Evolutionary conservation across 2,797 vertebrate species (phyloP).

Genomic region (Nannoperca australis): DNA sequence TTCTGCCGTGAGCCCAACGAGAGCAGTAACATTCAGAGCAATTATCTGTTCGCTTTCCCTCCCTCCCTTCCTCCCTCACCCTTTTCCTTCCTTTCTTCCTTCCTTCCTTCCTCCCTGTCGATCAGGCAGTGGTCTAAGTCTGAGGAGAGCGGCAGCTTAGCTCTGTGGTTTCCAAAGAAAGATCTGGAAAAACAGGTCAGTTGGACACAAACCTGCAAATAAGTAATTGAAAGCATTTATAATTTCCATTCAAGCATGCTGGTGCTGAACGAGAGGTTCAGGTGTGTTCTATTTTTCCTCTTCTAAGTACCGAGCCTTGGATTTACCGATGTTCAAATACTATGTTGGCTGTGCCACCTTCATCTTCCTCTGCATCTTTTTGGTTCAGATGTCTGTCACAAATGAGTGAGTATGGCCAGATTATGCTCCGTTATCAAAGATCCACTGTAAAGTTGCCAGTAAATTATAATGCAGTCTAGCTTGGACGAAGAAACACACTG

Average conservation of each 20-base stretch:
- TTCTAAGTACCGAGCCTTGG: conserved; percentile 92
- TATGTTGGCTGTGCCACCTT: conserved; percentile 91
- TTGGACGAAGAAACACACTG: neutral
- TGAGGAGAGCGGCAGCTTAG: conserved; percentile 89
- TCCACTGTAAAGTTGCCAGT: neutral
- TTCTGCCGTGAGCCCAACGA: neutral
- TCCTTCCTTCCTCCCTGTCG: conserved; percentile 15
- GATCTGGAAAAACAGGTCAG: conserved; percentile 93
- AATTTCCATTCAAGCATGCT: conserved; percentile 7
- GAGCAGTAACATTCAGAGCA: neutral
- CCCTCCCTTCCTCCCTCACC: no score
- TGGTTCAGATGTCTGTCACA: conserved; percentile 91
- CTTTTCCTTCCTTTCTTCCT: neutral
- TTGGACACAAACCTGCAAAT: conserved; percentile 18
- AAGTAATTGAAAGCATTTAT: neutral
- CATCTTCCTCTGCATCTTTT: conserved; percentile 93
- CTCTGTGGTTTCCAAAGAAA: conserved; percentile 92
- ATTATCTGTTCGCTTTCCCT: neutral
- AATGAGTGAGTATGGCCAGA: conserved; percentile 84
- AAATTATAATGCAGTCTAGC: neutral
- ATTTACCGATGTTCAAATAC: conserved; percentile 90
- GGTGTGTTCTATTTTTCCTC: conserved; percentile 5
- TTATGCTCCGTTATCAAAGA: neutral
- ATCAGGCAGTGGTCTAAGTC: conserved; percentile 92
- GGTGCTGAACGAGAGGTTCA: conserved; percentile 16